phyloP scores from a whole-genome alignment of 2,888 invertebrate species.

The Cephus nigrinus region DNA sequence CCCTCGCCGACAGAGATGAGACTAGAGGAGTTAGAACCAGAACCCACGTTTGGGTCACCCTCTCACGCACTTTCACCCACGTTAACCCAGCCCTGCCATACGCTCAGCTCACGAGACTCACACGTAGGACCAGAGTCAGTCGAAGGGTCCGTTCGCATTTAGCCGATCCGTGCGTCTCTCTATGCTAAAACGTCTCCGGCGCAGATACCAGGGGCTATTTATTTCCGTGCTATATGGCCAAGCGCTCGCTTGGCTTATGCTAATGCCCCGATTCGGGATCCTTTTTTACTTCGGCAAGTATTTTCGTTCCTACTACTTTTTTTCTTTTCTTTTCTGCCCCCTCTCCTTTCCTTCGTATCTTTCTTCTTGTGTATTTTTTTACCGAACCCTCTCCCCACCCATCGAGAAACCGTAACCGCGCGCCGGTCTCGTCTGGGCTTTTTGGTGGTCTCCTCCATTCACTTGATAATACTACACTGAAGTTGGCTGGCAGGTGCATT shows the following conservation, averaged over 20 bases:
- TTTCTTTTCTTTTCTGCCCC: constrained; percentile 16
- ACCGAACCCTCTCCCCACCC: constrained; percentile 28
- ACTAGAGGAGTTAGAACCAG: no score
- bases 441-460: no score
- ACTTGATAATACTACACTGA: no score
- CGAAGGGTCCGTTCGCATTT: background rate
- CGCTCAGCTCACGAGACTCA: no score
- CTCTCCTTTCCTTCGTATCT: constrained; percentile 24
- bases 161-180: background rate
- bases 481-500: no score
- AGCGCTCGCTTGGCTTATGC: constrained; percentile 55
- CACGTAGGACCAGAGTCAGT: no score
- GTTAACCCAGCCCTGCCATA: no score
- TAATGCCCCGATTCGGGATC: constrained; percentile 50
- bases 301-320: constrained; percentile 20
- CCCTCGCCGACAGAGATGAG: constrained; percentile 7
- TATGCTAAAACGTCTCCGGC: constrained; percentile 28
- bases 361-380: constrained; percentile 29
- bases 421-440: no score
- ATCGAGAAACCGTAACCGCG: constrained; percentile 6
- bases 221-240: constrained; percentile 60
- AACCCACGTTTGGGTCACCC: no score
- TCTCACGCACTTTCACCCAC: no score
- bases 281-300: constrained; percentile 17
- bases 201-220: constrained; percentile 58